Evolutionary conservation across 2,797 vertebrate species (phyloP).

Genomic region (Gallinago stenura): DNA sequence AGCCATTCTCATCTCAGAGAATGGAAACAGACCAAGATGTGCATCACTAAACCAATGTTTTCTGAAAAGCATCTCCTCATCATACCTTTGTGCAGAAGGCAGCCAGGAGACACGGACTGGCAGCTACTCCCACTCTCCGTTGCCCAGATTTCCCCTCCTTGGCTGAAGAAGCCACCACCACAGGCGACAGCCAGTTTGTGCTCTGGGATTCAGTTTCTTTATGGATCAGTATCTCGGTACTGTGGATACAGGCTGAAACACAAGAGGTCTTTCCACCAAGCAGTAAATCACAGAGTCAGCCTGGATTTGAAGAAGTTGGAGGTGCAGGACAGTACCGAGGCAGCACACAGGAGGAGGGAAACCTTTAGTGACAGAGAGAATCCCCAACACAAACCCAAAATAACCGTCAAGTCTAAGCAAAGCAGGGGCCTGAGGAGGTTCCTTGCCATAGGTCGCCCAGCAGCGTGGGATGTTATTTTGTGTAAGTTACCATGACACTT

Average conservation of each 20-base stretch:
- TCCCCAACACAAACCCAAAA: not conserved
- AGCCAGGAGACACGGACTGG: accelerated
- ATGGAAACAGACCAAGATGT: not conserved
- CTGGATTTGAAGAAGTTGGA: not conserved
- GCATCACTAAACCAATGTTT: not conserved
- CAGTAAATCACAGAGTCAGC: not conserved
- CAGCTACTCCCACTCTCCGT: not conserved
- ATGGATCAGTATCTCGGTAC: not conserved
- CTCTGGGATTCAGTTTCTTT: not conserved
- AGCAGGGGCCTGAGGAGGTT: not conserved
- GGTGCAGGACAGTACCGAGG: not conserved
- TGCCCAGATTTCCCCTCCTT: not conserved
- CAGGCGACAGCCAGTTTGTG: not conserved
- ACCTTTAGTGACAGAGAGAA: not conserved
- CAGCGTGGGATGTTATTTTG: not conserved
- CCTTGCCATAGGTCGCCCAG: not conserved
- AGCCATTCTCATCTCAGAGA: not conserved
- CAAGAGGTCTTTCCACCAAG: not conserved
- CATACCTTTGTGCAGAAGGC: not conserved
- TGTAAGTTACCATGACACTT: not conserved
- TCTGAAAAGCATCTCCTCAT: not conserved
- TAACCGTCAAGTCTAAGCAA: not conserved
- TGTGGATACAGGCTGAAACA: not conserved
- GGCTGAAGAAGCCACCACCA: not conserved
- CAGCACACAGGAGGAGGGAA: accelerated